Base-by-base conservation (phyloP, 2,797 vertebrate genomes). In the Phyllotis vaccarum region DNA sequence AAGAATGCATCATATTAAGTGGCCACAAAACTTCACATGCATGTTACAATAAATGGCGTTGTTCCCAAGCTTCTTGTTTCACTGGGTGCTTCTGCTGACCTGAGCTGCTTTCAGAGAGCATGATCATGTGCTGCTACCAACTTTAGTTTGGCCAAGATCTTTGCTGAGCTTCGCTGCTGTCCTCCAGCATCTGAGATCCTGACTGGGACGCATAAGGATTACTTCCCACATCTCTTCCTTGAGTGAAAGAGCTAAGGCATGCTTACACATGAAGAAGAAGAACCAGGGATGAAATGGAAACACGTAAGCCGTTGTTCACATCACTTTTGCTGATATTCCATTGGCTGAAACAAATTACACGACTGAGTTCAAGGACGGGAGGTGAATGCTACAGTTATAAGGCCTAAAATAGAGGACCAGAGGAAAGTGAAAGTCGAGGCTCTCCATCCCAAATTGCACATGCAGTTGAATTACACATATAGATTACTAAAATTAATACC, bases 401-500 rank as follows among this genome's bases (percentile, higher is more conserved):
- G 56, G n/a, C 6, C 31, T 90, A 79, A 29, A 13, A 64, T 34
- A 89, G 85, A 92, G 74, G 86, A 62, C 16, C 34, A 93, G 13
- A 54, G 0, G 17, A 85, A 66, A 85, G 9, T 66, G 40, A 82
- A 49, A 22, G 66, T 49, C 9, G 3, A 72, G n/a, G n/a, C 9
- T 72, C n/a, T 22, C 68, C 17, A 3, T 37, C n/a, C 9, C 6
- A 2, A 5, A 64, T 13, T 64, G 60, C 29, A 46, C 19, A 7
- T 34, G 6, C 60, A 49, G 60, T 43, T 64, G 29, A 46, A 62
- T 43, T 62, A 49, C 24, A 40, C 29, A 22, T 31, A 11, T 79
- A 64, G 34, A 46, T 92, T 52, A 83, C 80, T 95, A 24, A 93
- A 93, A 89, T 74, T 72, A 93, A 74, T 88, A 58, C 89, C 81